A percentile compares a stretch with the other conserved stretches of the same genome.
Conservation (phyloP, 2,113 vertebrate species). For the Aldabrachelys gigantea region DNA sequence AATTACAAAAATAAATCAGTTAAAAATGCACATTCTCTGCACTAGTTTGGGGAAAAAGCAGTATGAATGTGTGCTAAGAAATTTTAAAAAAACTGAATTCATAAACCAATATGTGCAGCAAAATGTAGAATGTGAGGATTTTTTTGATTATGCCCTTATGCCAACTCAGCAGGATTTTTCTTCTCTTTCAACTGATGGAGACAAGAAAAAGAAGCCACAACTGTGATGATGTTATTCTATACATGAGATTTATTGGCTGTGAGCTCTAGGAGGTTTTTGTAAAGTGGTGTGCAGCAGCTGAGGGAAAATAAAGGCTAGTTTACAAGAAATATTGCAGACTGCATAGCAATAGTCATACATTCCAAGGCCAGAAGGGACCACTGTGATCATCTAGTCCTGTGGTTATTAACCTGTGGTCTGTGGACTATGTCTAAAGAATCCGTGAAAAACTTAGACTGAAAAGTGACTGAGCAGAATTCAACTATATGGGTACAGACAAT, state of each 20-base stretch:
- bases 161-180: background rate
- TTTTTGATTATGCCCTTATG: background rate
- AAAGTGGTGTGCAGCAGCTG: background rate
- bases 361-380: too few species aligned
- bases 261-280: background rate
- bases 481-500: too few species aligned
- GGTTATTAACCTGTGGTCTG: too few species aligned
- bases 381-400: too few species aligned
- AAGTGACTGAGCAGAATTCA: too few species aligned
- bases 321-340: background rate
- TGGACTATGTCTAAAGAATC: too few species aligned
- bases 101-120: background rate
- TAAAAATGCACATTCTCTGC: background rate
- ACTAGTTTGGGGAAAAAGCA: background rate
- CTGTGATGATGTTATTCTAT: background rate
- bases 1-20: constrained; percentile 27
- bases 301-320: background rate
- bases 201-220: too few species aligned
- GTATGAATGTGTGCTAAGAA: background rate
- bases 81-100: background rate
- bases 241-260: background rate
- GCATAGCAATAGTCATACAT: too few species aligned
- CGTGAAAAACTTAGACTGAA: too few species aligned
- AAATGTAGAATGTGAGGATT: background rate
- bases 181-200: too few species aligned